Evolutionary conservation across 2,888 invertebrate genomes (phyloP).

Genomic region (Catonia carolina): DNA sequence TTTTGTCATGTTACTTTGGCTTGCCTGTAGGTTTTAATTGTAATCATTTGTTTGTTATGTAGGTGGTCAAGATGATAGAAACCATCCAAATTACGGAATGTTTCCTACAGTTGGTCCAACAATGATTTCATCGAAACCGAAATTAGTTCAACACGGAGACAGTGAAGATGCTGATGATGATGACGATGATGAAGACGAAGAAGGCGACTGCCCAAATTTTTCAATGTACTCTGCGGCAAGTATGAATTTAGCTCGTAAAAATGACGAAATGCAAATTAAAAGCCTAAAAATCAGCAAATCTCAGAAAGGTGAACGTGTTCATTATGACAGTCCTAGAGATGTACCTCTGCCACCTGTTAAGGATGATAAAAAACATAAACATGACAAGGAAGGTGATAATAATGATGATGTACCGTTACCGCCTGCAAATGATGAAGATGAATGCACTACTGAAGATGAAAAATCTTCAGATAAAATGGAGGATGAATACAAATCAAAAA

Average conservation of each 20-base stretch:
- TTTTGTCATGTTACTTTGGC: too few relatives aligned
- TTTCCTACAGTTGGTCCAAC: constrained; percentile 20
- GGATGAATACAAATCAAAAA: constrained; percentile 8
- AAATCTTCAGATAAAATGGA: constrained; percentile 23
- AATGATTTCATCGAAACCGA: too few relatives aligned
- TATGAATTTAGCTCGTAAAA: constrained; percentile 60
- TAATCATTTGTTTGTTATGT: too few relatives aligned
- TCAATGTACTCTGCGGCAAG: constrained; percentile 78
- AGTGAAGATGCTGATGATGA: too few relatives aligned
- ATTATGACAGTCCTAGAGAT: too few relatives aligned
- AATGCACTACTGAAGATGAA: constrained; percentile 19
- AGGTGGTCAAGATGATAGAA: too few relatives aligned
- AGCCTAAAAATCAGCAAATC: constrained; percentile 6
- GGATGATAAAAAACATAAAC: constrained; percentile 23
- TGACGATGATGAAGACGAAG: constrained; percentile 49
- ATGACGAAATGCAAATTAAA: constrained; percentile 40
- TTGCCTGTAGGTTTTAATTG: too few relatives aligned
- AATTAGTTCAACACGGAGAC: constrained; percentile 14
- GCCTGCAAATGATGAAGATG: constrained; percentile 27
- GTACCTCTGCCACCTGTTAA: constrained; percentile 37
- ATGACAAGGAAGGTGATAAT: constrained; percentile 21
- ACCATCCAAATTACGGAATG: constrained; percentile 15
- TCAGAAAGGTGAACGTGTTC: too few relatives aligned
- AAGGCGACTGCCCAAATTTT: constrained; percentile 76
- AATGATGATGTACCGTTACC: constrained; percentile 15